Base-by-base conservation (phyloP, 2,113 vertebrate species). In the Heptranchias perlo region DNA sequence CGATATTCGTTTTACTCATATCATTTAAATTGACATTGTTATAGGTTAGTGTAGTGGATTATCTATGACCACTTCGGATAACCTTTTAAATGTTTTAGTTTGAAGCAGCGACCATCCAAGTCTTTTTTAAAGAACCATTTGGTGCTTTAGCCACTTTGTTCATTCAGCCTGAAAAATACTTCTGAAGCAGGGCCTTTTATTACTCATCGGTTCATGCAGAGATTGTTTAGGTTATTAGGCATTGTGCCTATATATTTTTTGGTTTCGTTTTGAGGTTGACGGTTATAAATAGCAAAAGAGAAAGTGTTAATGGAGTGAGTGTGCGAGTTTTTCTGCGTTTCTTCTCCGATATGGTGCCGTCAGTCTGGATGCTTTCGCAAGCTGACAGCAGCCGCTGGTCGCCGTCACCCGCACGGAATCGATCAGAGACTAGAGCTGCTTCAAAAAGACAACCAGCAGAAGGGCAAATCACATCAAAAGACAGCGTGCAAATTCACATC, bases 341-440 rank as follows among this genome's bases (percentile, higher is more conserved):
- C 65, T 95, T 67, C 62, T 31, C 49, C 44, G 94, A 49, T 95
- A 31, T 67, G 44, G 39, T 35, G 65, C 62, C 64, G 23, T 95
- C 94, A 95, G 64, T 69, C 8, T 31, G 25, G 94, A 67, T 67
- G 94, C 64, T 69, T 69, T 31, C 39, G 0, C 44, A 73, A 97
- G 96, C 95, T 97, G 97, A 97, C 97, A 97, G 97, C 96, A 97
- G 97, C 96, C 97, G 97, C 96, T 73, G 94, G 94, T 67, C 64
- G 44, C 64, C 94, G 94, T 95, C 94, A 95, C 25, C 94, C 44
- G 94, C 94, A 95, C 94, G 23, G 44, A 95, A 35, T 39, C 65
- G 94, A 95, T 95, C 65, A 95, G 44, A 52, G 94, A 96, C 96
- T 96, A 97, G 97, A 96, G 96, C 96, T 96, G 96, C 96, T 96